These are phyloP conservation scores for Piprites chloris DNA, from an alignment of 2,113 vertebrate species.

Conservation along the genomic window DNA sequence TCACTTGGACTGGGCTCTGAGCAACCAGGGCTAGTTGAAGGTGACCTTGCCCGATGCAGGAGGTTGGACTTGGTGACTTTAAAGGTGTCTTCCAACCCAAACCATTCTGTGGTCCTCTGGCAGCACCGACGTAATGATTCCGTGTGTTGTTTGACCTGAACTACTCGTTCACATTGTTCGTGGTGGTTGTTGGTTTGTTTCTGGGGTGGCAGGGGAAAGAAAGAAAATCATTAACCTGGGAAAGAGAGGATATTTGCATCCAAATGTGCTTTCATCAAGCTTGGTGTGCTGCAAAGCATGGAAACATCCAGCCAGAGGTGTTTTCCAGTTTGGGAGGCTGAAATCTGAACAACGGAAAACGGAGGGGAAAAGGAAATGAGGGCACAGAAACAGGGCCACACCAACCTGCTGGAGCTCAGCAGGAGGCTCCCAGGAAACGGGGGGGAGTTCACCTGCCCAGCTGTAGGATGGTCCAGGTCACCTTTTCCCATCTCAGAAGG, in stretches of 20 bases:
- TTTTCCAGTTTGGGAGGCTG: not conserved
- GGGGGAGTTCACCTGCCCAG: not conserved
- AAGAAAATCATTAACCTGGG: not conserved
- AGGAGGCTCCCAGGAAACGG: not conserved
- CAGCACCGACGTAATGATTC: not conserved
- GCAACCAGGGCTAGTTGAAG: not conserved
- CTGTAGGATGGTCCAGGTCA: not conserved
- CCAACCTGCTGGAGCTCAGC: not conserved
- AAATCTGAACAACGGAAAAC: not conserved
- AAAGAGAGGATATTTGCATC: not conserved
- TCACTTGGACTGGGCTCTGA: not conserved
- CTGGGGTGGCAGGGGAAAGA: rapidly evolving
- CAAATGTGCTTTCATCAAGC: not conserved
- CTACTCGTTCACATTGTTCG: not conserved
- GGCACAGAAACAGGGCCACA: not conserved
- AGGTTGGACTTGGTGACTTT: not conserved
- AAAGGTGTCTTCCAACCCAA: not conserved
- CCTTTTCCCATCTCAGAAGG: not conserved
- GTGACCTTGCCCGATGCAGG: not conserved
- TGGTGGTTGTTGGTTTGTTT: not conserved
- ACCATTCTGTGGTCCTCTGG: not conserved
- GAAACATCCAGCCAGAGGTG: not conserved
- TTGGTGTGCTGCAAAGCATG: not conserved
- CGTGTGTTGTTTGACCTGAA: not conserved
- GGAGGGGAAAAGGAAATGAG: not conserved